These are phyloP conservation scores for Acanthaster planci DNA, from an alignment of 35 echinoderm and acorn worm species.

Conservation along the genomic window DNA sequence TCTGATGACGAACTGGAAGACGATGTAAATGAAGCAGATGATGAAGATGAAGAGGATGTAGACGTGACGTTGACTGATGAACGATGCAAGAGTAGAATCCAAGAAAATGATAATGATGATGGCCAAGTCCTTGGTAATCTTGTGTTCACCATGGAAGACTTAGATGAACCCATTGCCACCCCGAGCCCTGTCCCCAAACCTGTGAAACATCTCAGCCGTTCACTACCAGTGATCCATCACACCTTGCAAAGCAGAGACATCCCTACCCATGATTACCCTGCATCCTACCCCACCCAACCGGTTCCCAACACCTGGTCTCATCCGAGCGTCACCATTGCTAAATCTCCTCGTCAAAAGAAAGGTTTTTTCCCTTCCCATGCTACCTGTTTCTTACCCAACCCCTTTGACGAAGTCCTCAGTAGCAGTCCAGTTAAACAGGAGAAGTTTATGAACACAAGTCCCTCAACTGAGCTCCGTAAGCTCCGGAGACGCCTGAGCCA, in stretches of 20 bases:
- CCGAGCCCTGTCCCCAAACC: not conserved
- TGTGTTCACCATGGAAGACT: constrained; percentile 33
- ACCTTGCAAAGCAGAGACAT: not conserved
- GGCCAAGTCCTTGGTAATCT: not conserved
- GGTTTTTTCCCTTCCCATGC: constrained; percentile 18
- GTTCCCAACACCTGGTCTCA: not conserved
- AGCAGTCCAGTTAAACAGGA: not conserved
- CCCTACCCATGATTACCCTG: constrained; percentile 5
- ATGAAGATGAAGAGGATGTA: constrained; percentile 46
- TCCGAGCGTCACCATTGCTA: constrained; percentile 6
- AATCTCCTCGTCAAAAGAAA: constrained; percentile 19
- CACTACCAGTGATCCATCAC: not conserved
- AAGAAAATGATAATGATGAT: not conserved
- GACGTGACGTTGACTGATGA: constrained; percentile 1
- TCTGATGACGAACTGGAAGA: constrained; percentile 41
- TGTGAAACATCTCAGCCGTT: not conserved
- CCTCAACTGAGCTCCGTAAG: not conserved
- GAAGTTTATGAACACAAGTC: not conserved
- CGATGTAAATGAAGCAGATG: constrained; percentile 46
- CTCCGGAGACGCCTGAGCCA: constrained; percentile 3
- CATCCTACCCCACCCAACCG: not conserved
- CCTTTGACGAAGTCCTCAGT: not conserved
- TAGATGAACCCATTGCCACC: not conserved
- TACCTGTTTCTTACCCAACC: not conserved
- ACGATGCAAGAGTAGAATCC: not conserved